Evolutionary conservation across 1,140 invertebrate genomes (phyloP).

Genomic region (Coenobita brevimanus): DNA sequence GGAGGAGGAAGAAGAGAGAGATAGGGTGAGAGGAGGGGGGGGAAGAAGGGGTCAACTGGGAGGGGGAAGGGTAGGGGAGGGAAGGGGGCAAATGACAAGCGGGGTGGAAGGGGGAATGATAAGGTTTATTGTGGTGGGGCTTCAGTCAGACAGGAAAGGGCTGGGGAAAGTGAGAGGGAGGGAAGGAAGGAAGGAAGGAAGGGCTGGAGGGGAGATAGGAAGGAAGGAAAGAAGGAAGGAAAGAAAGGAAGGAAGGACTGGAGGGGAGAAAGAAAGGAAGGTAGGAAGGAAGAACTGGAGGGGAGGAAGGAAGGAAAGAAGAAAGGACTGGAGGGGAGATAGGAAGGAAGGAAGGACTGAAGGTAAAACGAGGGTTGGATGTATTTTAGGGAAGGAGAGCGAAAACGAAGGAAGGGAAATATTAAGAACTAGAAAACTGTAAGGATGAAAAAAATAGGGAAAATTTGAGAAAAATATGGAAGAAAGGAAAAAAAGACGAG

Average conservation of each 20-base stretch:
- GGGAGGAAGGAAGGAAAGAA: not conserved
- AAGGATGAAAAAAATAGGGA: not conserved
- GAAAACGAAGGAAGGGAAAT: not conserved
- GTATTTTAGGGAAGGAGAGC: not conserved
- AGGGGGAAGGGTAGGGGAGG: too few species aligned
- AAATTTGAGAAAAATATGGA: not conserved
- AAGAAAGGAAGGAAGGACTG: not conserved
- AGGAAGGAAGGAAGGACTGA: too few species aligned
- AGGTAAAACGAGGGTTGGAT: too few species aligned
- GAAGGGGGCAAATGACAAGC: not conserved
- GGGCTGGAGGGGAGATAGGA: not conserved
- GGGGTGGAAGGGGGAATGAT: not conserved
- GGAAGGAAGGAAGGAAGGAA: not conserved
- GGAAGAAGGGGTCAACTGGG: not conserved
- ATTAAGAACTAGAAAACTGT: not conserved
- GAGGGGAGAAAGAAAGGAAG: too few species aligned
- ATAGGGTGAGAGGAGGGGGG: not conserved
- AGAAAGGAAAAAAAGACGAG: not conserved
- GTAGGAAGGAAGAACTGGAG: not conserved
- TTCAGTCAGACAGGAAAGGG: not conserved
- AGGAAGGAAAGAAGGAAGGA: not conserved
- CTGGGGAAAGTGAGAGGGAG: not conserved
- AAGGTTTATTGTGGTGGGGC: not conserved
- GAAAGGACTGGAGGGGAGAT: not conserved
- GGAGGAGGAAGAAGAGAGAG: not conserved